Evolutionary conservation across 2,113 vertebrate species (phyloP).

Genomic region (Gobio gobio): DNA sequence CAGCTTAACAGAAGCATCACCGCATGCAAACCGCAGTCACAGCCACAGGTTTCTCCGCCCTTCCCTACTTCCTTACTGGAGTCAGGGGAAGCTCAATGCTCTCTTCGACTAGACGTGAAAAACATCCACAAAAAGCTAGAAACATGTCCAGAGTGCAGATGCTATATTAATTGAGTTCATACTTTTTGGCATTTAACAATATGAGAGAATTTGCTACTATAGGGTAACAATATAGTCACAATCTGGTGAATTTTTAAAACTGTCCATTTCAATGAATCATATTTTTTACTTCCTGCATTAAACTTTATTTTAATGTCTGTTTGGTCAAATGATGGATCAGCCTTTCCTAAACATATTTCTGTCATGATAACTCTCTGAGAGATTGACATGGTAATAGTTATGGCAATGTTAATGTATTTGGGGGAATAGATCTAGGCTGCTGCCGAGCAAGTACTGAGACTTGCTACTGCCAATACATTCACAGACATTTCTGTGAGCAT

Average conservation of each 20-base stretch:
- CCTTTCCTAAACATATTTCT: too few species aligned
- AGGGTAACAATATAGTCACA: background rate
- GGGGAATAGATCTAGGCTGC: too few species aligned
- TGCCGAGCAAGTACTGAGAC: too few species aligned
- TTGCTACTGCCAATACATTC: too few species aligned
- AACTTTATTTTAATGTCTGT: background rate
- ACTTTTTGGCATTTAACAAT: background rate
- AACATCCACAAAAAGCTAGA: background rate
- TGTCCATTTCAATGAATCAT: background rate
- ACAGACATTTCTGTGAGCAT: too few species aligned
- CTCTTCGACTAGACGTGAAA: background rate
- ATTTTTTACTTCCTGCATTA: background rate
- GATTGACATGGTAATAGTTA: too few species aligned
- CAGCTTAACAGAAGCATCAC: background rate
- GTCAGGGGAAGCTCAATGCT: constrained; percentile 9
- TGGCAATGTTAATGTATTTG: too few species aligned
- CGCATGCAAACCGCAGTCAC: constrained; percentile 24
- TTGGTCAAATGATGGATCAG: background rate
- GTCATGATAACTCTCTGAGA: too few species aligned
- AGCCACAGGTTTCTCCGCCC: background rate
- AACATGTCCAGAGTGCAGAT: constrained; percentile 4
- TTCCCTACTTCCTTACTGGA: constrained; percentile 14
- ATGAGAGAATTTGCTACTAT: background rate
- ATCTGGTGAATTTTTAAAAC: background rate
- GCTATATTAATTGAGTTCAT: background rate